Conservation (phyloP, 2,888 invertebrate genomes). For the Laspeyria flexula region DNA sequence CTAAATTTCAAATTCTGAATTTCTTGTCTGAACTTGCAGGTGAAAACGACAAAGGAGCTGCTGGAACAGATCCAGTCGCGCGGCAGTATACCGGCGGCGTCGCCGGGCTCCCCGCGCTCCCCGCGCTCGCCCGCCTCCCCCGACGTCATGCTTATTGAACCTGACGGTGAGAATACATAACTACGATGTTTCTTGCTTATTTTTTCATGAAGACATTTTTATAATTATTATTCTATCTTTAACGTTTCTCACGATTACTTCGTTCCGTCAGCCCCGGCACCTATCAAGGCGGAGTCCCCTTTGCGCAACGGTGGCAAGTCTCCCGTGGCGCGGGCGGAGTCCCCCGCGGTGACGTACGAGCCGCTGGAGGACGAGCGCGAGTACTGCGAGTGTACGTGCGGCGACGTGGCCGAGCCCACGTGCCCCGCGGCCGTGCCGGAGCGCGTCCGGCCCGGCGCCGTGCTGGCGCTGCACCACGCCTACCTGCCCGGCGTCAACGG, state of each 20-base stretch:
- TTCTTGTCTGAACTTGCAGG: conserved; percentile 51
- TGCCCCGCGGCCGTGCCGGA: conserved; percentile 69
- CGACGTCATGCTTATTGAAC: conserved; percentile 80
- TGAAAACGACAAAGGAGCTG: conserved; percentile 90
- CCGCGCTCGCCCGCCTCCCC: conserved; percentile 63
- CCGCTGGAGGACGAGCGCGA: conserved; percentile 63
- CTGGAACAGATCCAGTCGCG: conserved; percentile 91
- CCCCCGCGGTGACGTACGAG: conserved; percentile 64
- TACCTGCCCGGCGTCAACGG: conserved; percentile 87
- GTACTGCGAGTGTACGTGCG: conserved; percentile 66
- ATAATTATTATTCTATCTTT: too few species aligned
- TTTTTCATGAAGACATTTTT: too few species aligned
- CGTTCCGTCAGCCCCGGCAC: conserved; percentile 42
- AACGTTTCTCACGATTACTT: too few species aligned
- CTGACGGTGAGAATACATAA: conserved; percentile 54
- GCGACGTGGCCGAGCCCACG: conserved; percentile 45
- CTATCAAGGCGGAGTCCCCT: conserved; percentile 66
- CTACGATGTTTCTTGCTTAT: too few species aligned
- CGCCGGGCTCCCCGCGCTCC: conserved; percentile 46
- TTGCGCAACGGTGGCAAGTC: conserved; percentile 67
- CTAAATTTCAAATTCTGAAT: neutral
- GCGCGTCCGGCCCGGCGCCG: conserved; percentile 63
- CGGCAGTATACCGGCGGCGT: conserved; percentile 65
- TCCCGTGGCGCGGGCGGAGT: conserved; percentile 44
- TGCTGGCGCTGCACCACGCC: conserved; percentile 80